Evolutionary conservation across 1,140 invertebrate species (phyloP).

Genomic region (Acromyrmex echinatior): DNA sequence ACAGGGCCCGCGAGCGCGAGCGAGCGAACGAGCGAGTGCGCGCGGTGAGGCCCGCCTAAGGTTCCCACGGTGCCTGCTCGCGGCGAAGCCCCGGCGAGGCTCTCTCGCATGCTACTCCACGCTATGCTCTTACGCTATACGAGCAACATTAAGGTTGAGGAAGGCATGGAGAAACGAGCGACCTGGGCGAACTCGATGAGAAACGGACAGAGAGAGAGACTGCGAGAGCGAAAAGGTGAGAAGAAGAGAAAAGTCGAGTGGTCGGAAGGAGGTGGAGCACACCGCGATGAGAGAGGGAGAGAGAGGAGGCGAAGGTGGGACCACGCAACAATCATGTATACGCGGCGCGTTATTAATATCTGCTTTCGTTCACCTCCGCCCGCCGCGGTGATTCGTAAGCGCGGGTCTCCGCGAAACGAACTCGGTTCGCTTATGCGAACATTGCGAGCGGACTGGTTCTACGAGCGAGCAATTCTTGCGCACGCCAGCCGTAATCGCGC

Average conservation of each 20-base stretch:
- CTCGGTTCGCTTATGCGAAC: slow-evolving; percentile 23
- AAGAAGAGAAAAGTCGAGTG: slow-evolving; percentile 64
- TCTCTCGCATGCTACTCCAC: slow-evolving; percentile 82
- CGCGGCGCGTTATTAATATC: slow-evolving; percentile 83
- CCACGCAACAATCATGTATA: slow-evolving; percentile 81
- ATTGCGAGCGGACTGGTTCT: slow-evolving; percentile 46
- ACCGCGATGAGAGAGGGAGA: slow-evolving; percentile 25
- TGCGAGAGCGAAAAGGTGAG: slow-evolving; percentile 64
- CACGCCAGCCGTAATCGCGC: slow-evolving; percentile 16
- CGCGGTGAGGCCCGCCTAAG: slow-evolving; percentile 82
- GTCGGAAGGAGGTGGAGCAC: slow-evolving; percentile 66
- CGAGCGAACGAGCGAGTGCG: slow-evolving; percentile 57
- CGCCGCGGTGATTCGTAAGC: slow-evolving; percentile 74
- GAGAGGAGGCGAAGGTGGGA: slow-evolving; percentile 69
- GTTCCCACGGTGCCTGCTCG: slow-evolving; percentile 86
- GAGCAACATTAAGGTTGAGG: slow-evolving; percentile 83
- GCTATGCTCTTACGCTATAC: slow-evolving; percentile 77
- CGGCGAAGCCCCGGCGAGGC: slow-evolving; percentile 80
- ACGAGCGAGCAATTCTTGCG: not conserved
- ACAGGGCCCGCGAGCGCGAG: slow-evolving; percentile 74
- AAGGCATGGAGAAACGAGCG: slow-evolving; percentile 71
- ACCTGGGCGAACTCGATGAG: slow-evolving; percentile 67
- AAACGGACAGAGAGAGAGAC: slow-evolving; percentile 46
- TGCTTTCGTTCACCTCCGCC: slow-evolving; percentile 73
- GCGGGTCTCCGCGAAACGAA: slow-evolving; percentile 39